Percentiles rank a stretch among this genome's conserved stretches.
Conservation (phyloP, 2,113 vertebrate species). For the Mirza zaza region DNA sequence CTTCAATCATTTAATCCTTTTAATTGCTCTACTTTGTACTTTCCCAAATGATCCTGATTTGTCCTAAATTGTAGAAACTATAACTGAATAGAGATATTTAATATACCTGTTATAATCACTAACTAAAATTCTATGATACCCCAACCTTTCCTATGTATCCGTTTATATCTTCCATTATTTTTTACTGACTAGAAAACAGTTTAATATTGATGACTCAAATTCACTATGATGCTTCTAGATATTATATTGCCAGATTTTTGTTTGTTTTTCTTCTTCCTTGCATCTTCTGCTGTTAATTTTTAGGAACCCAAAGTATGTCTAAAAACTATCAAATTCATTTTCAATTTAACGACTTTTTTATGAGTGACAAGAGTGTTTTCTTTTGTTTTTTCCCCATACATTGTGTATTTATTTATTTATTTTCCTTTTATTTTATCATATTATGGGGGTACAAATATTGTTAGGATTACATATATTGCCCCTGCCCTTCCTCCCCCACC, state of each 20-base stretch:
- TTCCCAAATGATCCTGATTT: not conserved
- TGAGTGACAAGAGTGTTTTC: not conserved
- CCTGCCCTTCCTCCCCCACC: too few relatives aligned
- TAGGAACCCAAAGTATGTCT: not conserved
- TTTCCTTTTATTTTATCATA: too few relatives aligned
- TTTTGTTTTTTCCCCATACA: too few relatives aligned
- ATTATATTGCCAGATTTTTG: not conserved
- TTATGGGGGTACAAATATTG: too few relatives aligned
- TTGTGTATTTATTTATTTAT: too few relatives aligned
- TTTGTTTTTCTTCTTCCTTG: not conserved
- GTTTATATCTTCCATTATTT: not conserved
- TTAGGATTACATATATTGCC: too few relatives aligned
- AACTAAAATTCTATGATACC: not conserved
- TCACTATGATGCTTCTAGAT: not conserved
- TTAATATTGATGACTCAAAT: not conserved
- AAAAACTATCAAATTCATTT: not conserved
- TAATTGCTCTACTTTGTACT: conserved; percentile 30
- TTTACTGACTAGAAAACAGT: not conserved
- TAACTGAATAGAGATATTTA: not conserved
- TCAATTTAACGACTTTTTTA: not conserved
- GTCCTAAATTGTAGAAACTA: not conserved
- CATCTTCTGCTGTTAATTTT: not conserved
- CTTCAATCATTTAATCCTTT: conserved; percentile 7
- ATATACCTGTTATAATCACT: not conserved
- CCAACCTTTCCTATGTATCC: not conserved